These are phyloP conservation scores for Rana temporaria DNA, from an alignment of 2,113 vertebrate species.

Conservation along the genomic window DNA sequence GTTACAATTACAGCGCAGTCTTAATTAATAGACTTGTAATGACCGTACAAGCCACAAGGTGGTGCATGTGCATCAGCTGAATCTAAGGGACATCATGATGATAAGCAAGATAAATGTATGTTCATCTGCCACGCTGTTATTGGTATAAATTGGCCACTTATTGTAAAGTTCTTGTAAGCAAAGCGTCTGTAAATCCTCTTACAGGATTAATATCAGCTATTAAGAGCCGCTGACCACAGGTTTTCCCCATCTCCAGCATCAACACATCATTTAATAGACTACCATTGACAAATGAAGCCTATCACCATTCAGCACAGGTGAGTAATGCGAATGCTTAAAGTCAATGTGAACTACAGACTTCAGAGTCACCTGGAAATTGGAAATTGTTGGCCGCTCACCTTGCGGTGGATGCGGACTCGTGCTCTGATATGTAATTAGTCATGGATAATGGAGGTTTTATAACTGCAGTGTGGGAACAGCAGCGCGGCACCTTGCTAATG, in stretches of 20 bases:
- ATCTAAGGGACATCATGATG: background rate
- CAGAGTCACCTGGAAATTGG: background rate
- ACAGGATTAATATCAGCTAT: conserved; percentile 30
- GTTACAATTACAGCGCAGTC: background rate
- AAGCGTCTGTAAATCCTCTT: background rate
- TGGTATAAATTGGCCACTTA: conserved; percentile 47
- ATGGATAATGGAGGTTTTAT: too few relatives aligned
- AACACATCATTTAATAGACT: conserved; percentile 5
- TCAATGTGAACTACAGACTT: background rate
- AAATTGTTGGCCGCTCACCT: background rate
- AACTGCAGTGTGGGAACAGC: too few relatives aligned
- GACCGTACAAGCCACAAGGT: conserved; percentile 65
- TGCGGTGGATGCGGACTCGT: too few relatives aligned
- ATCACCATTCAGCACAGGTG: background rate
- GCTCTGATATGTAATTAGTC: too few relatives aligned
- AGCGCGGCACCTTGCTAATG: too few relatives aligned
- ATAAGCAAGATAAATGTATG: conserved; percentile 27
- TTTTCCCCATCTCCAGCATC: background rate
- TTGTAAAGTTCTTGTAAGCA: conserved; percentile 39
- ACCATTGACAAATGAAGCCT: background rate
- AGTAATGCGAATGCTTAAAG: background rate
- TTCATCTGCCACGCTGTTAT: background rate
- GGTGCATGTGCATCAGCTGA: conserved; percentile 63
- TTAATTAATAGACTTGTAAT: conserved; percentile 56
- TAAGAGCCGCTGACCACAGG: conserved; percentile 18